phyloP scores from a whole-genome alignment of 1,140 invertebrate genomes.

The Epicauta chinensis region DNA sequence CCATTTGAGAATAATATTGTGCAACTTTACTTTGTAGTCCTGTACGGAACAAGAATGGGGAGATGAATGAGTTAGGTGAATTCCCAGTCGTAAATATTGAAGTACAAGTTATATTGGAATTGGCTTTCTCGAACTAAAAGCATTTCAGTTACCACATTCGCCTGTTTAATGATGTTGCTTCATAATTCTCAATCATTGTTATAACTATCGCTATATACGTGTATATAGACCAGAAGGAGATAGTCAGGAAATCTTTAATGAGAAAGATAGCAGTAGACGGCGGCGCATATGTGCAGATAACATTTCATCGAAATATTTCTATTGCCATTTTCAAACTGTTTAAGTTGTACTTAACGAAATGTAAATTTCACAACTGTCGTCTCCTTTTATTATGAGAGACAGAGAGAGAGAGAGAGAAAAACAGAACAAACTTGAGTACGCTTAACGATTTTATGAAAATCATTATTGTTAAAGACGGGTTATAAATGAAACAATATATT shows the following conservation, averaged over 20 bases:
- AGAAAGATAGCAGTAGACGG: constrained; percentile 2
- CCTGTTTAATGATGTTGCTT: constrained; percentile 14
- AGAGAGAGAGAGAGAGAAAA: no score
- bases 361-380: constrained; percentile 10
- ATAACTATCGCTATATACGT: no score
- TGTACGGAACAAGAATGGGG: constrained; percentile 5
- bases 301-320: no score
- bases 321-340: background rate
- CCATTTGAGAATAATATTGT: constrained; percentile 8
- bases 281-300: background rate
- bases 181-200: constrained; percentile 9
- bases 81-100: constrained; percentile 12
- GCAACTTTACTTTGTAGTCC: constrained; percentile 4
- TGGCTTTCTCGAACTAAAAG: constrained; percentile 11
- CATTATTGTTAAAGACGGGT: no score
- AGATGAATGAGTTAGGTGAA: constrained; percentile 9
- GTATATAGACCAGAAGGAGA: background rate
- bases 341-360: constrained; percentile 11
- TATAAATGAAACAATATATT: no score
- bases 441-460: no score
- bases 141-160: constrained; percentile 4
- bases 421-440: no score
- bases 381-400: no score
- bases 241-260: no score
- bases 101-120: constrained; percentile 16